Evolutionary conservation across 2,888 invertebrate species (phyloP).

Genomic region (Catocala nupta): DNA sequence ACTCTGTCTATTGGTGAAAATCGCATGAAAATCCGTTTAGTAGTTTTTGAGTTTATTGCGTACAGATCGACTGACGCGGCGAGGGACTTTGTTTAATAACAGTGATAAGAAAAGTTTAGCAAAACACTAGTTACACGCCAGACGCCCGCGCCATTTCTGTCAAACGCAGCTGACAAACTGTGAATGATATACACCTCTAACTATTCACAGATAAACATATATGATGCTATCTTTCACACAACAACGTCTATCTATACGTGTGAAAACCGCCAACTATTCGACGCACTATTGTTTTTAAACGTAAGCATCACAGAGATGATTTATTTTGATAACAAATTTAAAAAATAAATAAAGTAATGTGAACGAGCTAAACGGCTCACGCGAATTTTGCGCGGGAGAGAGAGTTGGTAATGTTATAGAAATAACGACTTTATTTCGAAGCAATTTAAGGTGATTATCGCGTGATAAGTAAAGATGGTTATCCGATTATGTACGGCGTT

Average conservation of each 20-base stretch:
- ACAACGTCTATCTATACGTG: neutral
- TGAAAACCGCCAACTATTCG: neutral
- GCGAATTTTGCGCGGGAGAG: constrained; percentile 27
- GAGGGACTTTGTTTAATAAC: no score
- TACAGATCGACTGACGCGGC: no score
- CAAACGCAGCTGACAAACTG: no score
- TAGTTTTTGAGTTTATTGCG: no score
- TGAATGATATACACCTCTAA: no score
- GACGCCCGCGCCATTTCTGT: no score
- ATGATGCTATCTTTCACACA: neutral
- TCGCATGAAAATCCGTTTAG: no score
- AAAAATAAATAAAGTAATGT: constrained; percentile 38
- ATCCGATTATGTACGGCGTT: constrained; percentile 38
- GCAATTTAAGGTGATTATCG: neutral
- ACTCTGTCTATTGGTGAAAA: no score
- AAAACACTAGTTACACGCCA: no score
- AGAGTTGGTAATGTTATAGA: neutral
- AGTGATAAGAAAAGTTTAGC: no score
- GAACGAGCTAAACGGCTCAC: constrained; percentile 22
- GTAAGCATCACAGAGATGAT: constrained; percentile 35
- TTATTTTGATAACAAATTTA: constrained; percentile 44
- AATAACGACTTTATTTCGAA: constrained; percentile 9
- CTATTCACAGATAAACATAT: no score
- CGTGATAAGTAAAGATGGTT: constrained; percentile 9
- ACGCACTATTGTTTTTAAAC: neutral